Base-by-base conservation (phyloP, 2,113 vertebrate genomes). In the Panthera leo region DNA sequence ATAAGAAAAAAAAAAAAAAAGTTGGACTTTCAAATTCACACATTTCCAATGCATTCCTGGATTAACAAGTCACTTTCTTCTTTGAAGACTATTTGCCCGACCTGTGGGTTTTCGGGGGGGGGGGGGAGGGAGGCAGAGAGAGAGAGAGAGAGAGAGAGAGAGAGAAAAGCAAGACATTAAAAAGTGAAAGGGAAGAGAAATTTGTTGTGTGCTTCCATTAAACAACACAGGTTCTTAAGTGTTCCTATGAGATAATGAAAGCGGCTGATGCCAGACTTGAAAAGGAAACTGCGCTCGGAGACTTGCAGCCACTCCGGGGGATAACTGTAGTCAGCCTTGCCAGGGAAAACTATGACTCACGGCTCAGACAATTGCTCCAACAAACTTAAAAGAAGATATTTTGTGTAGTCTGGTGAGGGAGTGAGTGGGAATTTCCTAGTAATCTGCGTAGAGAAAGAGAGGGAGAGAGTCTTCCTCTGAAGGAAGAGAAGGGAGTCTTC, bases 171-270 rank as follows among this genome's bases (percentile, higher is more conserved):
- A 84, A 83, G 18, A 76, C 42, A 61, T 87, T 85, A 76, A 31
- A 91, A 95, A 75, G 27, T 42, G 48, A 68, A 93, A 31, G 75
- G 85, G 86, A 94, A 96, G 48, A 91, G 71, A 96, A 93, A 90
- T 39, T 31, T 67, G 8, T 51, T 48, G 1, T 36, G 12, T 82
- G 45, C 93, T 96, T 92, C 48, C 21, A 63, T 86, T 25, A 45
- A 80, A 48, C 21, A 36, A 42, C 0, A 31, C 29, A 48, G 31
- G 67, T 75, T 65, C 85, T 79, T 68, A 67, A 61, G 31, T 7
- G 16, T 90, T 84, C 86, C 85, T 85, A 3, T 87, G 96, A 92
- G 68, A 95, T 97, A 97, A 96, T 0, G 70, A 98, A 97, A 98
- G 88, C 39, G 86, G 36, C 10, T 16, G 53, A 19, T 65, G 61